These are phyloP conservation scores for Amphibalanus amphitrite DNA, from an alignment of 1,140 invertebrate species.

Conservation along the genomic window DNA sequence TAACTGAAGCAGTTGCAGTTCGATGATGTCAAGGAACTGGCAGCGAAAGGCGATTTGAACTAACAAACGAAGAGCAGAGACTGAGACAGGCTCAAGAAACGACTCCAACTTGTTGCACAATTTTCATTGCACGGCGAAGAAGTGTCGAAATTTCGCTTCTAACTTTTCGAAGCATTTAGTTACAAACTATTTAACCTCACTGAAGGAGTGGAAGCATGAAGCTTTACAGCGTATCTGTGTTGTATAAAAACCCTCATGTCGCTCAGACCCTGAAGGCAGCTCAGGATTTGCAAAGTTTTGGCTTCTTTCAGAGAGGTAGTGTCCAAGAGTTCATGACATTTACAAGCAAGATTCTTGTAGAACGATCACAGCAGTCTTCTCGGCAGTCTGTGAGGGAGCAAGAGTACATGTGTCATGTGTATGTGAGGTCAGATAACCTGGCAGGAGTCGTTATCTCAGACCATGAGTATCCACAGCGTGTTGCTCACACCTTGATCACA, in stretches of 20 bases:
- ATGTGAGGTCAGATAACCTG: constrained; percentile 76
- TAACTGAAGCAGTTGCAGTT: no score
- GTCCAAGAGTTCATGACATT: constrained; percentile 92
- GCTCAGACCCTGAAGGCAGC: constrained; percentile 62
- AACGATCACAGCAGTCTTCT: constrained; percentile 62
- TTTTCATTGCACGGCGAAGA: no score
- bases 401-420: constrained; percentile 95
- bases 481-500: constrained; percentile 85
- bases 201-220: constrained; percentile 34
- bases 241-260: constrained; percentile 59
- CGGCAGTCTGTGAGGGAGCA: constrained; percentile 51
- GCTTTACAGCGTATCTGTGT: constrained; percentile 66
- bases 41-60: no score
- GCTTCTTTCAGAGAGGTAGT: constrained; percentile 82
- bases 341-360: constrained; percentile 85
- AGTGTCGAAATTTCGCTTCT: no score
- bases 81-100: no score
- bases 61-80: no score
- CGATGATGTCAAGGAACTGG: no score
- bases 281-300: constrained; percentile 80
- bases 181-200: no score
- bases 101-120: no score
- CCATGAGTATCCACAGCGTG: constrained; percentile 89
- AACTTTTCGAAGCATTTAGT: no score
- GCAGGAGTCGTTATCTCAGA: constrained; percentile 88